phyloP scores from a whole-genome alignment of 2,888 invertebrate genomes.

The Drosophila bunnanda region DNA sequence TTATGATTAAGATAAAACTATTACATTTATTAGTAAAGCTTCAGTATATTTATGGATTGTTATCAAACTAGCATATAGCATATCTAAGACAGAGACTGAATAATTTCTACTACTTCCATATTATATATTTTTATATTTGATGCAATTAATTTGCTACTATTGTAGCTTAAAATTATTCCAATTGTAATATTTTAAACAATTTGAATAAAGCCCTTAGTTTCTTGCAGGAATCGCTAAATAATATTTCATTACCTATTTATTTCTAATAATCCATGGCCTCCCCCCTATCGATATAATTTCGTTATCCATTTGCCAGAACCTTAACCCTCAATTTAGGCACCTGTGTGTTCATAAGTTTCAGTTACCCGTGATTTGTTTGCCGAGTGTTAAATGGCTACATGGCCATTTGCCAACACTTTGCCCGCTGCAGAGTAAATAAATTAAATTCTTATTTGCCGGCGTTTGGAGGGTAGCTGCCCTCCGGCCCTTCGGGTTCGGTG shows the following conservation, averaged over 20 bases:
- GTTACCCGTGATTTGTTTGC: slow-evolving; percentile 67
- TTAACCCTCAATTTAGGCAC: slow-evolving; percentile 7
- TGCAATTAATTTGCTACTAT: too few species aligned
- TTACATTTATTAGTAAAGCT: neutral
- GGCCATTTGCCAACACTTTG: slow-evolving; percentile 62
- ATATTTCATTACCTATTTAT: neutral
- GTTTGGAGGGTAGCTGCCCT: slow-evolving; percentile 3
- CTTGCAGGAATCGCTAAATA: neutral
- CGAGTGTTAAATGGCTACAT: slow-evolving; percentile 63
- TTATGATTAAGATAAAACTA: neutral
- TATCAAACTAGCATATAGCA: too few species aligned
- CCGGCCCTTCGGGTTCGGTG: slow-evolving; percentile 6
- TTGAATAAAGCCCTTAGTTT: neutral
- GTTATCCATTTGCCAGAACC: neutral
- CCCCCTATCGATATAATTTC: neutral
- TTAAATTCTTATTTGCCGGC: slow-evolving; percentile 63
- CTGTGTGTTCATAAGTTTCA: slow-evolving; percentile 47
- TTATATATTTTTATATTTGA: too few species aligned
- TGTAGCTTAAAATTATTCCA: too few species aligned
- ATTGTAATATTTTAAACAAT: too few species aligned
- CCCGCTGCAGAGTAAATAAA: slow-evolving; percentile 71
- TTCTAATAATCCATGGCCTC: neutral
- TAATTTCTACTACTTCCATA: too few species aligned
- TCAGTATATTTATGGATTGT: too few species aligned
- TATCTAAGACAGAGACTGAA: too few species aligned